Evolutionary conservation across 2,888 invertebrate species (phyloP), one percentile per base, ranked within the genome.

Genomic region (Notodonta dromedarius): DNA sequence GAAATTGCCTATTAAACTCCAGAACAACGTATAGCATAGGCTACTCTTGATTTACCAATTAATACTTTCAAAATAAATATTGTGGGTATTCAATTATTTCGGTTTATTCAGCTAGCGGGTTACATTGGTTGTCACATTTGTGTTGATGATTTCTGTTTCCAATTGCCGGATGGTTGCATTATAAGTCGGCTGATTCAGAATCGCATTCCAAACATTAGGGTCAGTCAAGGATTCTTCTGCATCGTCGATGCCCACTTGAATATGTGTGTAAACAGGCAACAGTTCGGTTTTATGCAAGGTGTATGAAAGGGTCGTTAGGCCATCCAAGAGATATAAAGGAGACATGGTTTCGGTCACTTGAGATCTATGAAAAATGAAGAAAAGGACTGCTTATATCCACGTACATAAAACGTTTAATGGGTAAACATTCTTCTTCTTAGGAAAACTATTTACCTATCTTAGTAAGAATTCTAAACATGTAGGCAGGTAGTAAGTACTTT

Each of bases 281-380:
- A 70, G 39, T 13, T 77, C 73, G 6, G 73, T 56, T 9, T 44
- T 56, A 14, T 63, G 64, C 7, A 80, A 54, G 16, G 51, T 67
- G 44, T 84, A 84, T 0, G 72, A 52, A 7, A 84, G 35, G 32
- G 77, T 76, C 39, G 80, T 72, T 9, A 84, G 56, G 0, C 84
- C 84, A 61, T 83, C 83, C 5, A 74, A 62, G 39, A 70, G 56
- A 62, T 78, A 68, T 11, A 71, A 50, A 3, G 77, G 75, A 4
- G 73, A 58, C 3, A 63, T 39, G 0, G 75, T 74, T 56, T 63
- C 35, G 4, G 62, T 57, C 12, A 57, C 48, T 46, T 63, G 48
- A 11, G 69, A 66, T 11, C 76, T 76, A 63, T 53, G 16, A 53
- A 51, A 51, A 51, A 24, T 6, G 2, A 51, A 51, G 24, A 6